Evolutionary conservation across 2,113 vertebrate genomes (phyloP).

Genomic region (Clarias batrachus): DNA sequence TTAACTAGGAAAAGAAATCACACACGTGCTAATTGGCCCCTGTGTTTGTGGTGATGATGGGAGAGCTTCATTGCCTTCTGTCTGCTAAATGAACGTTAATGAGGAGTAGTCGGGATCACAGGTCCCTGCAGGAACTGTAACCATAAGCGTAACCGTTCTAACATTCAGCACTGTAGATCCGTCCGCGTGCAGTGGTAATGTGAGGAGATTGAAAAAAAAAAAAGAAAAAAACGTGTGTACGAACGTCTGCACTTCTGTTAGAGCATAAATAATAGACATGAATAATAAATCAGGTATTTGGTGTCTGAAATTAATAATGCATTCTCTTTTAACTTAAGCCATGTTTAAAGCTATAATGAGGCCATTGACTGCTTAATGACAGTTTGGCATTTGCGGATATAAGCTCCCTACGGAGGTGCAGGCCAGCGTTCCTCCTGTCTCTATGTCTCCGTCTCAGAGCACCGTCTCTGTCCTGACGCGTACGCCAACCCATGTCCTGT

Average conservation of each 20-base stretch:
- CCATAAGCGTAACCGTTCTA: neutral
- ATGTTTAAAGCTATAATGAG: conserved; percentile 54
- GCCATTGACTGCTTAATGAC: conserved; percentile 52
- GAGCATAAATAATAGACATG: conserved; percentile 46
- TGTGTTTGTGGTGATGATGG: conserved; percentile 64
- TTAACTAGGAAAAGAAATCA: conserved; percentile 70
- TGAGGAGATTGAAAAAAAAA: neutral
- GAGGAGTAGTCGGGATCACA: conserved; percentile 26
- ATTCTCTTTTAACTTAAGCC: conserved; percentile 55
- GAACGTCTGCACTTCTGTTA: conserved; percentile 19
- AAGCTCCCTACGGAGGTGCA: conserved; percentile 34
- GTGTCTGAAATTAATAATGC: conserved; percentile 50
- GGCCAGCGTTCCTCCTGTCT: neutral
- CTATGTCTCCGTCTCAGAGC: conserved; percentile 13
- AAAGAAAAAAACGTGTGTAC: neutral
- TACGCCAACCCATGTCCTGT: conserved; percentile 37
- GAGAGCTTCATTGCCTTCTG: conserved; percentile 64
- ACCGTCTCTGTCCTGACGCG: conserved; percentile 1
- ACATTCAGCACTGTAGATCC: neutral
- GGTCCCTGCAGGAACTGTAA: neutral
- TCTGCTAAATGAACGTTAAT: conserved; percentile 37
- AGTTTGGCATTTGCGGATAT: conserved; percentile 47
- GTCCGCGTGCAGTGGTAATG: neutral
- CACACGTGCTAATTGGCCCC: conserved; percentile 73
- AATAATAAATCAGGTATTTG: conserved; percentile 49